Evolutionary conservation across 2,113 vertebrate genomes (phyloP), one percentile per base, ranked within the genome.

Genomic region (Larimichthys crocea): DNA sequence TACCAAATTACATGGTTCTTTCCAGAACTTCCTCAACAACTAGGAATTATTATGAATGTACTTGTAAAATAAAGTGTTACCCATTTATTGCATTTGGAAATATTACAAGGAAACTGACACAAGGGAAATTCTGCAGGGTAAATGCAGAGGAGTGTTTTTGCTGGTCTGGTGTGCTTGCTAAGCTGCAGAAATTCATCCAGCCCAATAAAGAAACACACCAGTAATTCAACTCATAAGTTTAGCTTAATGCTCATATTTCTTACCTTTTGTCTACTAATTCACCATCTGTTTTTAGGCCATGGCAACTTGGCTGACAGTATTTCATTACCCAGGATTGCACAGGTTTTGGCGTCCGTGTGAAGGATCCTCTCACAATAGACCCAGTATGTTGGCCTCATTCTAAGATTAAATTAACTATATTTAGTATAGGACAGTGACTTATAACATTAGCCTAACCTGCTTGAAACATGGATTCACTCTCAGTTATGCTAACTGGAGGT

Each of bases 361-460:
- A 29, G 35, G 24, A 59, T 44, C 14, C 14, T 12, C 19, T 16
- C 40, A 82, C 79, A 73, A 57, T 64, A 63, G 50, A 53, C 31
- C 44, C 67, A 52, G 68, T 22, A n/a, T 63, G 49, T 46, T 73
- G 17, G 11, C 31, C 17, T 64, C 49, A 35, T 59, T 56, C 31
- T 74, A 24, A 67, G 24, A 76, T 71, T 26, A 22, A 74, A 70
- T 79, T 2, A 60, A 73, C 53, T 79, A 50, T 17, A 52, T 63
- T 63, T 57, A 64, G 62, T 46, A 17, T 48, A 1, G 55, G 44
- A 14, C 59, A 31, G 70, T 52, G 50, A 53, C 49, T 66, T 22
- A 31, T 55, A 63, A 72, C 44, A 53, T 50, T 16, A 15, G 61
- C 61, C 52, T 44, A 44, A 50, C 19, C 57, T 11, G 7, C 26